Conservation (phyloP, 2,113 vertebrate species). For the Noctilio leporinus region DNA sequence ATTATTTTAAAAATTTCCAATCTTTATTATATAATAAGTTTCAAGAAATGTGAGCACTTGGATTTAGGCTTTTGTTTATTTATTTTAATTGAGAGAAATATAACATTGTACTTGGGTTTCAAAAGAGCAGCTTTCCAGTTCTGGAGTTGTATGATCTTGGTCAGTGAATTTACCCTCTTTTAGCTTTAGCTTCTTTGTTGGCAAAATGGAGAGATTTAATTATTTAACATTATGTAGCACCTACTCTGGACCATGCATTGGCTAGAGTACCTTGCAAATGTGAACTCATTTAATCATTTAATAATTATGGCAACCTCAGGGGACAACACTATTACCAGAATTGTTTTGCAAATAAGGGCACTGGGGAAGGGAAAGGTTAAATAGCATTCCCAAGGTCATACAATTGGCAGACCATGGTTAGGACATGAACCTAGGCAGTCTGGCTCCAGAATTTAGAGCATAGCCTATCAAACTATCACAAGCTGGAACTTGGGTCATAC, state of each 20-base stretch:
- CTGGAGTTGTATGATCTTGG: background rate
- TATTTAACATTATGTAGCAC: background rate
- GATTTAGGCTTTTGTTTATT: background rate
- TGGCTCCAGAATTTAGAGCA: background rate
- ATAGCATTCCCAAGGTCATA: background rate
- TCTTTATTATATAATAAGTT: conserved; percentile 13
- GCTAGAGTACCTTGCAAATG: background rate
- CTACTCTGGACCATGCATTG: background rate
- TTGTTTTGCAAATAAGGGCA: background rate
- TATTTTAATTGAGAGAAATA: background rate
- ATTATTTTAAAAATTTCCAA: background rate
- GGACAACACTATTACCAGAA: background rate
- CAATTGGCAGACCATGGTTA: background rate
- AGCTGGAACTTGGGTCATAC: background rate
- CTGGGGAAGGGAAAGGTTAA: background rate
- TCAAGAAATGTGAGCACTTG: background rate
- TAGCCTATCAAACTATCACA: background rate
- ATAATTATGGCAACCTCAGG: background rate
- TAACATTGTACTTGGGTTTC: background rate
- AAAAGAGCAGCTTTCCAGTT: background rate
- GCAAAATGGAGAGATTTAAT: background rate
- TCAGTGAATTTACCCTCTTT: background rate
- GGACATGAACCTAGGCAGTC: background rate
- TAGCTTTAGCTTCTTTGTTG: background rate
- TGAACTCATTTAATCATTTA: background rate